A percentile compares a stretch with the other conserved stretches of the same genome.
Conservation (phyloP, 2,113 vertebrate genomes). For the Gambusia holbrooki region DNA sequence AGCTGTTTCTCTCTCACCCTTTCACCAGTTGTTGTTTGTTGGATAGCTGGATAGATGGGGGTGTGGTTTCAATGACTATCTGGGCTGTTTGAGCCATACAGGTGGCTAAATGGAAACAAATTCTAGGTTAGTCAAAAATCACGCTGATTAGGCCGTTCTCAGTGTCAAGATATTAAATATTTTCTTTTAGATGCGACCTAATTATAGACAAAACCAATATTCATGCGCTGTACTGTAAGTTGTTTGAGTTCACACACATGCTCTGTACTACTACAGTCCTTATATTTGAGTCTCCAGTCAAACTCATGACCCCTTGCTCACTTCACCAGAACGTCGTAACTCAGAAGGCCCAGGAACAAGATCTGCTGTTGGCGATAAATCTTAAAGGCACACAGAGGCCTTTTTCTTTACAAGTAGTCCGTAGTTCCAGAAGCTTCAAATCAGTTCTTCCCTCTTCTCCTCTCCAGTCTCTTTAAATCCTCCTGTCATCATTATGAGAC, state of each 20-base stretch:
- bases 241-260: background rate
- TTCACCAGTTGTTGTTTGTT: conserved; percentile 41
- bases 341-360: conserved; percentile 19
- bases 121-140: too few relatives aligned
- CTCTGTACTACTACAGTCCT: background rate
- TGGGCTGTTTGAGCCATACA: conserved; percentile 37
- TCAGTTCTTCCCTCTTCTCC: background rate
- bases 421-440: background rate
- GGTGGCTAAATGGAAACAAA: conserved; percentile 32
- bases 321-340: background rate
- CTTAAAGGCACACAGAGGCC: background rate
- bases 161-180: too few relatives aligned
- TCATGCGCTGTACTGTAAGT: background rate
- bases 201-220: background rate
- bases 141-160: too few relatives aligned
- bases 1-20: too few relatives aligned
- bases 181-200: too few relatives aligned
- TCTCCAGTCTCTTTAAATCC: background rate
- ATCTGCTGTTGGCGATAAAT: conserved; percentile 18
- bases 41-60: conserved; percentile 1
- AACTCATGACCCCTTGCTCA: background rate
- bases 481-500: background rate
- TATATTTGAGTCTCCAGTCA: conserved; percentile 1
- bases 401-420: background rate
- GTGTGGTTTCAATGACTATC: conserved; percentile 41